Evolutionary conservation across 2,797 vertebrate species (phyloP), one percentile per base, ranked within the genome.

Genomic region (Pantherophis vulpinus): DNA sequence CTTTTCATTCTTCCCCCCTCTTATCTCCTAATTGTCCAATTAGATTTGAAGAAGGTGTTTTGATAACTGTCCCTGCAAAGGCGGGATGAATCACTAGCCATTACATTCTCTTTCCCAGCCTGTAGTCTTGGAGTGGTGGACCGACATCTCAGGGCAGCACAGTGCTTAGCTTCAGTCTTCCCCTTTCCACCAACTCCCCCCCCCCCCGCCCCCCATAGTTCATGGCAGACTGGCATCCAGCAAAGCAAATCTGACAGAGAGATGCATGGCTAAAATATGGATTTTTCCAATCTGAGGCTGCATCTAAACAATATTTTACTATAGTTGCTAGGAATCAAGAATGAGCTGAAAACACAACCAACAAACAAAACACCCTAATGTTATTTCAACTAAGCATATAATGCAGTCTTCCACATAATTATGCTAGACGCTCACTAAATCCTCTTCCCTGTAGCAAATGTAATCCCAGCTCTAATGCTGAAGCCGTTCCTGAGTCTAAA

Each of bases 181-280:
- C 14, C 14, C n/a, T 32, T 70, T 8, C 2, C 29, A 2, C 2
- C 66, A 70, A 1, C 14, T 70, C 6, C 14, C 66, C 3, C n/a
- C n/a, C 2, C 6, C 66, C 1, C 2, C 0, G 1, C 2, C 2
- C 66, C 1, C 2, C 1, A 5, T 20, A 70, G n/a, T 32, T 32
- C n/a, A 70, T 70, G 66, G 66, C 66, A 70, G 66, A 70, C 2
- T 32, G 66, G n/a, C n/a, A 32, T 18, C 14, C 32, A 70, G 6
- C 66, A 32, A 70, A 70, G 5, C 66, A 70, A 70, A 70, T 0
- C 13, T 70, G 14, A 70, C n/a, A 70, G 14, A 79, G 2, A 79
- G 7, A 79, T 42, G 7, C 14, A 0, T 20, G 32, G 32, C 70
- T 74, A 37, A 74, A 20, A 37, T 37, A 37, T 1, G 6, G 32